Conservation (phyloP, 2,888 invertebrate species). For the Nomada flava region DNA sequence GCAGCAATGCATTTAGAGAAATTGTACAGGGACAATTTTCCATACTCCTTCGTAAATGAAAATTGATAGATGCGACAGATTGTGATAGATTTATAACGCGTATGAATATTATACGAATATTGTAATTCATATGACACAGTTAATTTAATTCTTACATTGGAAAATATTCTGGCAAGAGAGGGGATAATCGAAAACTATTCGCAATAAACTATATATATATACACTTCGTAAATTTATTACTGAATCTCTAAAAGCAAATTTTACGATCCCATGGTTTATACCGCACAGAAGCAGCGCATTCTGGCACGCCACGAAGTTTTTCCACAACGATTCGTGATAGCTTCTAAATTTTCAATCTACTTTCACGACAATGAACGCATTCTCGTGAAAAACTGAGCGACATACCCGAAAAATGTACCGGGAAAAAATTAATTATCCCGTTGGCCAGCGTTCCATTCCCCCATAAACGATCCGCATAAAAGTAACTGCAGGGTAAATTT, state of each 20-base stretch:
- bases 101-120: too few relatives aligned
- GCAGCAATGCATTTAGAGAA: background rate
- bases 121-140: background rate
- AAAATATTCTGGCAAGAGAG: background rate
- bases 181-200: background rate
- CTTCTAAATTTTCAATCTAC: slow-evolving; percentile 10
- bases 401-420: background rate
- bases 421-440: background rate
- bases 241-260: background rate
- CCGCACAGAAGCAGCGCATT: background rate
- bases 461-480: too few relatives aligned
- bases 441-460: background rate
- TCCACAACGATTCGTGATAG: background rate
- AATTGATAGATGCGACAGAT: too few relatives aligned
- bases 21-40: background rate
- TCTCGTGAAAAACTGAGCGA: background rate
- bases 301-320: background rate
- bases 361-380: too few relatives aligned
- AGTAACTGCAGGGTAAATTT: too few relatives aligned
- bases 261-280: background rate
- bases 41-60: background rate
- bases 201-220: background rate
- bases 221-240: background rate
- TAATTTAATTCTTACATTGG: background rate
- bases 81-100: too few relatives aligned